Conservation (phyloP, 2,888 invertebrate species). For the Cephus spinipes region DNA sequence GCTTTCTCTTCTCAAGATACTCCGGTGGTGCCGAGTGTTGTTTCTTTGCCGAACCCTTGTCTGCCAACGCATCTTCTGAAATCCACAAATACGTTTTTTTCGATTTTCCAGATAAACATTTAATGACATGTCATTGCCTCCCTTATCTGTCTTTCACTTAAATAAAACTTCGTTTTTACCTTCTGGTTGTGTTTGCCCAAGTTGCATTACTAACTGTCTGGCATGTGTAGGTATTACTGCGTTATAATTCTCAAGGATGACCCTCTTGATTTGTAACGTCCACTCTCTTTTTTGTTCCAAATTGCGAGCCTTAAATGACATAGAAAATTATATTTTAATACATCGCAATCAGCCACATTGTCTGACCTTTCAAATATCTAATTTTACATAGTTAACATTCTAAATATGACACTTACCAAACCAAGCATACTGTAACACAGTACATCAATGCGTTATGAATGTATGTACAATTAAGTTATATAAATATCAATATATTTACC, state of each 20-base stretch:
- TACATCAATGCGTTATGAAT: not conserved
- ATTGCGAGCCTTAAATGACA: conserved; percentile 74
- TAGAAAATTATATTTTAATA: conserved; percentile 3
- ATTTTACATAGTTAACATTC: not conserved
- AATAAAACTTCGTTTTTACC: conserved; percentile 63
- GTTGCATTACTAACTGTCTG: conserved; percentile 89
- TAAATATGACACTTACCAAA: conserved; percentile 25
- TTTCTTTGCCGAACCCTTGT: conserved; percentile 77
- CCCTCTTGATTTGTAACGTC: conserved; percentile 84
- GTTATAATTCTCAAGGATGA: conserved; percentile 93
- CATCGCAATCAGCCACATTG: not conserved
- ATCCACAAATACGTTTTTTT: conserved; percentile 26
- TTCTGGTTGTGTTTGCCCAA: conserved; percentile 82
- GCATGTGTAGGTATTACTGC: conserved; percentile 96
- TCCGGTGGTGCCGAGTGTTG: conserved; percentile 85
- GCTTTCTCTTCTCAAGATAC: conserved; percentile 87
- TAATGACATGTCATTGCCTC: not conserved
- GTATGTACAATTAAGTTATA: not conserved
- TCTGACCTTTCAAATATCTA: not conserved
- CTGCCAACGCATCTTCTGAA: conserved; percentile 74
- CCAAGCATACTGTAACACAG: conserved; percentile 33
- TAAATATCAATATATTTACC: conserved; percentile 59
- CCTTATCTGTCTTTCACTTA: conserved; percentile 6
- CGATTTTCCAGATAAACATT: not conserved
- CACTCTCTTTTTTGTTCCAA: conserved; percentile 88